Evolutionary conservation across 2,888 invertebrate species (phyloP).

Genomic region (Suillia variegata): DNA sequence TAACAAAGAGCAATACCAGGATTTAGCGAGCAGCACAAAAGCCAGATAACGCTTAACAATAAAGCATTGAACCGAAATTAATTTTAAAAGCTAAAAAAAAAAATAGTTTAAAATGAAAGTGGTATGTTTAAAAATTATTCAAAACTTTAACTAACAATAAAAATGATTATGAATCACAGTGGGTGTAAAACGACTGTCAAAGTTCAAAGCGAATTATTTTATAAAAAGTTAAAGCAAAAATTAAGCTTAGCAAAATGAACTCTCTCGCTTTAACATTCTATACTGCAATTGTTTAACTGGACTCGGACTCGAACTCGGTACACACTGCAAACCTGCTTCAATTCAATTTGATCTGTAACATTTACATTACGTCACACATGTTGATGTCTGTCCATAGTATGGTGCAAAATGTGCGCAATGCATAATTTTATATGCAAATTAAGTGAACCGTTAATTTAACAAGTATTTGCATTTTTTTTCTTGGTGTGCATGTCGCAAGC

Average conservation of each 20-base stretch:
- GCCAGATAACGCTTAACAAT: not conserved
- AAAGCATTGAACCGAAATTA: not conserved
- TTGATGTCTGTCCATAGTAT: not conserved
- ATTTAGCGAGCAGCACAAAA: not conserved
- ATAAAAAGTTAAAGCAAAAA: too few relatives aligned
- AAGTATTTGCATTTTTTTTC: constrained; percentile 3
- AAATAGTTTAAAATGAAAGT: constrained; percentile 53
- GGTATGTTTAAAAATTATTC: constrained; percentile 37
- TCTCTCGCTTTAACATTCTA: too few relatives aligned
- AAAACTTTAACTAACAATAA: too few relatives aligned
- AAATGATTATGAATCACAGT: too few relatives aligned
- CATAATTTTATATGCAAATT: constrained; percentile 54
- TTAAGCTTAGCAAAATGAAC: too few relatives aligned
- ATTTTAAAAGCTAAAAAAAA: too few relatives aligned
- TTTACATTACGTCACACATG: not conserved
- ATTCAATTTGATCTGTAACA: not conserved
- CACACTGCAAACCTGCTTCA: not conserved
- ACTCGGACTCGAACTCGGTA: not conserved
- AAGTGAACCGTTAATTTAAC: constrained; percentile 46
- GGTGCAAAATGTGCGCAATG: constrained; percentile 7
- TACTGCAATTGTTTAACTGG: too few relatives aligned
- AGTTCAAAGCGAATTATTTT: too few relatives aligned
- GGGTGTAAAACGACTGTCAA: constrained; percentile 30
- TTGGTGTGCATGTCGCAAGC: not conserved
- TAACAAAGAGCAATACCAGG: not conserved